Conservation (phyloP, 2,113 vertebrate species). For the Montifringilla adamsi region DNA sequence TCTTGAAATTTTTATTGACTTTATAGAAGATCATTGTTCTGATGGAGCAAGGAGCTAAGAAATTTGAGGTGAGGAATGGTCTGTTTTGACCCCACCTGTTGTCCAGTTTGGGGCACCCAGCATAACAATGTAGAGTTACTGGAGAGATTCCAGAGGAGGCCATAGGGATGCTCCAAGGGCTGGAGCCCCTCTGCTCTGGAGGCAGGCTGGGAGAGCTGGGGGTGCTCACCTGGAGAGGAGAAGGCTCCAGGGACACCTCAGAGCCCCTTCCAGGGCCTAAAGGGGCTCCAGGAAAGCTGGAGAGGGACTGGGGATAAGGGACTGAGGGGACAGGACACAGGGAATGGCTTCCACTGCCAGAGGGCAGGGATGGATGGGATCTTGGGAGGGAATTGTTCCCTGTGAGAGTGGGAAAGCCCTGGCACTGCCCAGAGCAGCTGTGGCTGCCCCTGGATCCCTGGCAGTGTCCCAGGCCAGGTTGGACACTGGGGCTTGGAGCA, state of each 20-base stretch:
- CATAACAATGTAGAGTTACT: background rate
- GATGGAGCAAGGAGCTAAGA: background rate
- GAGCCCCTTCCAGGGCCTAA: rapidly evolving
- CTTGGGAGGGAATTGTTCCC: rapidly evolving
- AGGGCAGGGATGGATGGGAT: rapidly evolving
- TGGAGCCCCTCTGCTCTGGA: background rate
- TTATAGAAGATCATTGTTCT: background rate
- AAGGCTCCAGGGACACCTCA: background rate
- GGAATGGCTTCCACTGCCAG: background rate
- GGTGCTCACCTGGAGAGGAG: rapidly evolving
- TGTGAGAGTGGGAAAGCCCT: rapidly evolving
- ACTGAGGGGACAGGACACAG: background rate
- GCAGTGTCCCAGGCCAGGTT: rapidly evolving
- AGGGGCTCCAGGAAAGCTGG: background rate
- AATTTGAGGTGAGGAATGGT: background rate
- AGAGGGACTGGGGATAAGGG: background rate
- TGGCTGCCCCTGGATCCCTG: background rate
- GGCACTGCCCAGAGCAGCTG: background rate
- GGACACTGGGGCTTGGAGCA: background rate
- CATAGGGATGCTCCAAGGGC: rapidly evolving
- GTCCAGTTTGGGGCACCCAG: background rate
- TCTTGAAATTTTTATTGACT: background rate
- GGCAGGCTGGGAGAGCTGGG: background rate
- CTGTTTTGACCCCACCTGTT: background rate
- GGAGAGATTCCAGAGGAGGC: background rate